Evolutionary conservation across 2,888 invertebrate species (phyloP).

Genomic region (Smittia aterrima): DNA sequence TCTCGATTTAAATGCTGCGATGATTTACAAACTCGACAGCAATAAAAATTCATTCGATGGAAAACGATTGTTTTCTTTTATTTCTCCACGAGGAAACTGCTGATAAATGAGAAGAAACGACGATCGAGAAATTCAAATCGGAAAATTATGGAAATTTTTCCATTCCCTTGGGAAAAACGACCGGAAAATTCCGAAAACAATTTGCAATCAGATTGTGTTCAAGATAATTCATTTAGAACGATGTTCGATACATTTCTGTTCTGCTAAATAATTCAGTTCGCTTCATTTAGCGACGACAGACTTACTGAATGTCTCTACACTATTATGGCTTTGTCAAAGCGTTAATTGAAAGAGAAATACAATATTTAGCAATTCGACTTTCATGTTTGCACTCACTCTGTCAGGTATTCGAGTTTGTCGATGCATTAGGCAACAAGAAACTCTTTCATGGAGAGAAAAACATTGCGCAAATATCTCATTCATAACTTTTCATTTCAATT

Average conservation of each 20-base stretch:
- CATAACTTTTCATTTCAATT: conserved; percentile 15
- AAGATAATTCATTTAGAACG: not conserved
- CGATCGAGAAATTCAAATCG: not conserved
- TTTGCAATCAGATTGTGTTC: not conserved
- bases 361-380: too few species aligned
- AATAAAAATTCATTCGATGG: not conserved
- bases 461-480: conserved; percentile 22
- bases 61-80: not conserved
- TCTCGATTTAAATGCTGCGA: not conserved
- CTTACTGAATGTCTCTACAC: too few species aligned
- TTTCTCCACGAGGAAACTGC: too few species aligned
- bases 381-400: too few species aligned
- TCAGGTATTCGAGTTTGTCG: too few species aligned
- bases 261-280: not conserved
- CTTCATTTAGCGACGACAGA: too few species aligned
- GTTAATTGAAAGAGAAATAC: too few species aligned
- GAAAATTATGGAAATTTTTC: conserved; percentile 17
- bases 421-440: too few species aligned
- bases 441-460: not conserved
- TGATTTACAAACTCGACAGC: not conserved
- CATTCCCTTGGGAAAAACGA: not conserved
- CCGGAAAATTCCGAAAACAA: not conserved
- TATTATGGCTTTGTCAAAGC: too few species aligned
- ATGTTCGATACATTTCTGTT: not conserved
- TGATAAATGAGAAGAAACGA: not conserved